These are phyloP conservation scores for Astyanax mexicanus DNA, from an alignment of 2,797 vertebrate genomes.

Conservation along the genomic window DNA sequence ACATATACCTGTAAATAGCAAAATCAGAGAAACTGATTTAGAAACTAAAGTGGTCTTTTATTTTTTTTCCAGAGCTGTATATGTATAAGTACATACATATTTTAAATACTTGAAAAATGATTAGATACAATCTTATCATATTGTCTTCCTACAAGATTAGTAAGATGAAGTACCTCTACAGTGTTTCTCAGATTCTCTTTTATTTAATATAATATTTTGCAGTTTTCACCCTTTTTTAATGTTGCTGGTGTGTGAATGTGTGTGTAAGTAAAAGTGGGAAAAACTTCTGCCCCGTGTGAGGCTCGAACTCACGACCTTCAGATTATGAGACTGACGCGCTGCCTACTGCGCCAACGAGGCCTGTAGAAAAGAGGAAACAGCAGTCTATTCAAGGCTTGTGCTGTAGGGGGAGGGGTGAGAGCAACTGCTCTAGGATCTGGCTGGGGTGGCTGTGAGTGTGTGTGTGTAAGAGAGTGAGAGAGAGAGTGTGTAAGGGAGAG, in stretches of 20 bases:
- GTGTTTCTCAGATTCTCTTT: too few relatives aligned
- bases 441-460: too few relatives aligned
- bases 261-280: neutral
- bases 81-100: too few relatives aligned
- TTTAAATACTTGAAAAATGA: too few relatives aligned
- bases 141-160: too few relatives aligned
- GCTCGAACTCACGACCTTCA: slow-evolving; percentile 15
- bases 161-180: too few relatives aligned
- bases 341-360: slow-evolving; percentile 51
- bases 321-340: slow-evolving; percentile 6
- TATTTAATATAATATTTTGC: too few relatives aligned
- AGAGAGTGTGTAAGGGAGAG: neutral
- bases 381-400: neutral
- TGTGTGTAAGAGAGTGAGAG: neutral
- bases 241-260: neutral
- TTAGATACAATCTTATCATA: too few relatives aligned
- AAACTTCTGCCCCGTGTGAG: neutral
- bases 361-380: neutral
- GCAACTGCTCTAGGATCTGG: neutral
- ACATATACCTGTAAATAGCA: too few relatives aligned
- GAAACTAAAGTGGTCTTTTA: too few relatives aligned
- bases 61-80: too few relatives aligned
- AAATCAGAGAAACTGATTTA: too few relatives aligned
- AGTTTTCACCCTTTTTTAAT: neutral
- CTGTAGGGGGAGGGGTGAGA: neutral